Conservation (phyloP, 1,140 invertebrate genomes). For the Theocolax elegans region DNA sequence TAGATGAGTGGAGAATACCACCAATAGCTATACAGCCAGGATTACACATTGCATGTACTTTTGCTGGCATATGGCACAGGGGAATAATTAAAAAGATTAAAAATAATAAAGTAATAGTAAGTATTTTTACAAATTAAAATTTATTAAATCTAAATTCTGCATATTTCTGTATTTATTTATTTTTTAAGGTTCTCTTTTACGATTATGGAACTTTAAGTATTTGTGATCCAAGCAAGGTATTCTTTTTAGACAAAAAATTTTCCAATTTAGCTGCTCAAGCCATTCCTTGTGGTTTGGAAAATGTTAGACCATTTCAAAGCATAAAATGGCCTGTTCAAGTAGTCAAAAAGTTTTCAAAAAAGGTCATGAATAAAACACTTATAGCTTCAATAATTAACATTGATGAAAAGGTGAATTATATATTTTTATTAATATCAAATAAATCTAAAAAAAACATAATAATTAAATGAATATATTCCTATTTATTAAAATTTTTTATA, state of each 20-base stretch:
- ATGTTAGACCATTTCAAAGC: slow-evolving; percentile 51
- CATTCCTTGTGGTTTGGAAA: slow-evolving; percentile 58
- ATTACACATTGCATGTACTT: slow-evolving; percentile 57
- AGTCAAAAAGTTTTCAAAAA: slow-evolving; percentile 44
- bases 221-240: slow-evolving; percentile 47
- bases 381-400: slow-evolving; percentile 38
- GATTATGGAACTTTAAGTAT: slow-evolving; percentile 59
- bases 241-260: slow-evolving; percentile 56
- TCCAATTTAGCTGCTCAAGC: slow-evolving; percentile 56
- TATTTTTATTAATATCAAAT: no score
- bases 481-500: not conserved
- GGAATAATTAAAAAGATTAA: slow-evolving; percentile 54
- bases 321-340: slow-evolving; percentile 51
- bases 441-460: no score
- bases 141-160: no score
- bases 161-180: no score
- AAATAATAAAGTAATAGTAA: slow-evolving; percentile 48
- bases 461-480: not conserved
- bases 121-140: slow-evolving; percentile 26
- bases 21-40: slow-evolving; percentile 53
- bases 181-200: slow-evolving; percentile 59
- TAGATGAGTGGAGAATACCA: slow-evolving; percentile 49
- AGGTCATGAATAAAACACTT: slow-evolving; percentile 35
- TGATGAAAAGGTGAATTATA: slow-evolving; percentile 40
- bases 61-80: slow-evolving; percentile 56